Evolutionary conservation across 2,888 invertebrate genomes (phyloP), one percentile per base, ranked within the genome.

Genomic region (Drosophila pseudotakahashii): DNA sequence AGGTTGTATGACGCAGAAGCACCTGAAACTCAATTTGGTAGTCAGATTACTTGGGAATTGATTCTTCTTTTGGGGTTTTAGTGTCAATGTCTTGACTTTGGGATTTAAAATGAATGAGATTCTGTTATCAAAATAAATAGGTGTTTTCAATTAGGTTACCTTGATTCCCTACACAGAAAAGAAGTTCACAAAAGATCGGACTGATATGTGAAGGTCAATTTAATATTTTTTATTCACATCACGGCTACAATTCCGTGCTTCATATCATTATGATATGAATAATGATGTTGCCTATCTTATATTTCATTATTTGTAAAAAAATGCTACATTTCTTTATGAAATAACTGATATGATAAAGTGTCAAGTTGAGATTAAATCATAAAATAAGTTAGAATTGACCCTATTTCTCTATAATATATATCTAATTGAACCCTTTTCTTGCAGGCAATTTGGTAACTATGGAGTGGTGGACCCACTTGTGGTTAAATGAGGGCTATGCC

Each of bases 381-480:
- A 5, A 23, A 2, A 1, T 19, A 19, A 19, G 19, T 19, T 19
- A 19, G 19, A 19, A 19, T 19, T 19, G 19, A 2, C 19, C 19
- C 19, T 19, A 19, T 19, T 19, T n/a, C n/a, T n/a, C n/a, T n/a
- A n/a, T n/a, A n/a, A n/a, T n/a, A n/a, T 26, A 26, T 26, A 26
- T 1, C 5, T 16, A n/a, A 34, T 13, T 26, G 5, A 14, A 45
- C 9, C 7, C 7, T 14, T 71, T 7, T 14, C 16, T 11, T 79
- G 9, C 9, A 90, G 90, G 90, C 7, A 98, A 99, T 91, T 94
- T 99, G 48, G 98, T 98, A 1, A 99, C 99, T 26, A 98, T 99
- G 98, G 97, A 98, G 92, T 98, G 98, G 98, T 98, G 98, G 98
- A 98, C 98, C 2, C 97, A 98, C 92, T 93, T 97, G 36, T 99